These are phyloP conservation scores for Mactra quadrangularis DNA, from an alignment of 1,140 invertebrate genomes.

Conservation along the genomic window DNA sequence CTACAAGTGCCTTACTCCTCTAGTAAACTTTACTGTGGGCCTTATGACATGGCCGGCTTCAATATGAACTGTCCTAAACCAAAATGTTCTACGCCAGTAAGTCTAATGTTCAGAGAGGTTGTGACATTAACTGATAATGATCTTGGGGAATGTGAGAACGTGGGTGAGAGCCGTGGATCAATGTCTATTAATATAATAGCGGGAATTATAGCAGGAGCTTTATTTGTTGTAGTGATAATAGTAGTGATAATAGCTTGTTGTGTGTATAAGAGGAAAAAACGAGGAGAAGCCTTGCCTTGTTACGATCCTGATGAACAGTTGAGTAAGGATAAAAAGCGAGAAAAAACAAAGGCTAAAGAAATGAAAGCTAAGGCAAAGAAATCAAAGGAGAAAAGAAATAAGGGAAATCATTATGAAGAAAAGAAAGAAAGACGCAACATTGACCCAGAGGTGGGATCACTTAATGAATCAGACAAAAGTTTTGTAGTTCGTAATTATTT, in stretches of 20 bases:
- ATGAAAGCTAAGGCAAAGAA: neutral
- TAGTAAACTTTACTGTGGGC: neutral
- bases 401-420: conserved; percentile 40
- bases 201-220: conserved; percentile 22
- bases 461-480: conserved; percentile 66
- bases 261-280: conserved; percentile 11
- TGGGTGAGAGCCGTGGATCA: neutral
- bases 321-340: neutral
- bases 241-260: conserved; percentile 20
- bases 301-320: conserved; percentile 8
- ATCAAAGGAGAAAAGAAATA: conserved; percentile 6
- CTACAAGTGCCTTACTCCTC: conserved; percentile 14
- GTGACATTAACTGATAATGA: conserved; percentile 3
- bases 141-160: conserved; percentile 16
- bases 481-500: conserved; percentile 64
- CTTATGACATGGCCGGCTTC: neutral
- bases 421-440: conserved; percentile 52
- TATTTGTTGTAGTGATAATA: conserved; percentile 35
- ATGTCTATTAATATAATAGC: conserved; percentile 10
- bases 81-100: conserved; percentile 13
- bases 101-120: conserved; percentile 19
- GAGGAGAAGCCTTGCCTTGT: conserved; percentile 16
- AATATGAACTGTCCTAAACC: conserved; percentile 14
- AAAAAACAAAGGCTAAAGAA: neutral
- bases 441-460: conserved; percentile 56